Evolutionary conservation across 92 coral and sea anemone genomes (phyloP), one percentile per base, ranked within the genome.

Genomic region (Palythoa grandiflora): DNA sequence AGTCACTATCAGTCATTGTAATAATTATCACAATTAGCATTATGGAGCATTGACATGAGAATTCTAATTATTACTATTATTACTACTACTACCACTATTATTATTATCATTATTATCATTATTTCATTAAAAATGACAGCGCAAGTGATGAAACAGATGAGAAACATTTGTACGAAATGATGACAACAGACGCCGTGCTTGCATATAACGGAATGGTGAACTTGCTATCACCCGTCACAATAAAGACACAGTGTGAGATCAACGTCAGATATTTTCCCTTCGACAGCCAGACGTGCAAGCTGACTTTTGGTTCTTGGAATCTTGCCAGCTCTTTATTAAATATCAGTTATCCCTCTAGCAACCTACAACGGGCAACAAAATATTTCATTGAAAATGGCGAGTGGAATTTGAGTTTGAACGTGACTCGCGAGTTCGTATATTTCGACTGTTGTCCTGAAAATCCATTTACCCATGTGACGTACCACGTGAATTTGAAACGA

Each of bases 351-450:
- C n/a, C 66, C 2, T 11, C 60, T 2, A 36, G 47, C 20, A 21
- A 79, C 51, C 77, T 37, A 16, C 53, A 68, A 21, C 38, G 79
- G 15, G 75, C 86, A 17, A 81, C 86, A 0, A 36, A 63, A 17
- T 72, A 90, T 35, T 90, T 90, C 52, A 90, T 90, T 63, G 12
- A 48, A 7, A 90, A 79, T 37, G 90, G 92, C 19, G 90, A 90
- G 76, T 90, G 92, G 92, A 79, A 85, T 19, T 16, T 70, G 60
- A 90, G 90, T 54, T 89, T 88, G 1, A 37, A 60, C 10, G 78
- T 86, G 14, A 59, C 83, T 0, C 70, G 78, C 11, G 78, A 77
- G 39, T 28, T 79, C 2, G 72, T 73, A 2, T 13, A 71, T 47
- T 90, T 86, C 57, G 87, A 84, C 8, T 21, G 75, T 6, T 81